Evolutionary conservation across 1,140 invertebrate species (phyloP).

Genomic region (Brachystomella parvula): DNA sequence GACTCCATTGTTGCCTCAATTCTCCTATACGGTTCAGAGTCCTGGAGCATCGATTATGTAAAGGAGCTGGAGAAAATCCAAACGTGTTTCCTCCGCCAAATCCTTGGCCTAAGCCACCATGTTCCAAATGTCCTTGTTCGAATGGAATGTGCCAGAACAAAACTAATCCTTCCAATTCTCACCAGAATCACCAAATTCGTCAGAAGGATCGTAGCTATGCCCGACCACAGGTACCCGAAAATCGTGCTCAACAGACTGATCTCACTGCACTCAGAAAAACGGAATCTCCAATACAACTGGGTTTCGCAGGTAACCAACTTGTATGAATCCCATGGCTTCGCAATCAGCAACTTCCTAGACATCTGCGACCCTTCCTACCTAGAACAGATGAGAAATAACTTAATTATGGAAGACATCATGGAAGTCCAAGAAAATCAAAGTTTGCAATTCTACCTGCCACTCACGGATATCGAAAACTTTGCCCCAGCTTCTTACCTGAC

Average conservation of each 20-base stretch:
- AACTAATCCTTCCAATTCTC: not conserved
- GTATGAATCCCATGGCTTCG: not conserved
- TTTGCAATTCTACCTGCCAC: not conserved
- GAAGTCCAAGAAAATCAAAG: not conserved
- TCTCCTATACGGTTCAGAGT: conserved; percentile 7
- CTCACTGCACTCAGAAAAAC: too few species aligned
- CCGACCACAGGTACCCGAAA: not conserved
- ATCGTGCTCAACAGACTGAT: too few species aligned
- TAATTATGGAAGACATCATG: not conserved
- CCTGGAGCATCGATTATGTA: conserved; percentile 12
- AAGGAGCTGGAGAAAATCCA: conserved; percentile 16
- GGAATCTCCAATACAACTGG: too few species aligned
- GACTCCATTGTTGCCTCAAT: not conserved
- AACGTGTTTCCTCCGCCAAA: not conserved
- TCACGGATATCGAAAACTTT: too few species aligned
- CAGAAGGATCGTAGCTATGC: not conserved
- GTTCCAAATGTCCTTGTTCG: not conserved
- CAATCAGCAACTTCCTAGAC: not conserved
- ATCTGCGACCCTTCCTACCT: not conserved
- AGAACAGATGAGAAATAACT: not conserved
- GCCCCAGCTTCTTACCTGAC: not conserved
- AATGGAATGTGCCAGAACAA: not conserved
- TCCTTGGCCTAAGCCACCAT: conserved; percentile 1
- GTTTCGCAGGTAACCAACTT: not conserved
- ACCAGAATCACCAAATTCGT: not conserved